Conservation (phyloP, 2,797 vertebrate species). For the Mormyrus hasselquistii region DNA sequence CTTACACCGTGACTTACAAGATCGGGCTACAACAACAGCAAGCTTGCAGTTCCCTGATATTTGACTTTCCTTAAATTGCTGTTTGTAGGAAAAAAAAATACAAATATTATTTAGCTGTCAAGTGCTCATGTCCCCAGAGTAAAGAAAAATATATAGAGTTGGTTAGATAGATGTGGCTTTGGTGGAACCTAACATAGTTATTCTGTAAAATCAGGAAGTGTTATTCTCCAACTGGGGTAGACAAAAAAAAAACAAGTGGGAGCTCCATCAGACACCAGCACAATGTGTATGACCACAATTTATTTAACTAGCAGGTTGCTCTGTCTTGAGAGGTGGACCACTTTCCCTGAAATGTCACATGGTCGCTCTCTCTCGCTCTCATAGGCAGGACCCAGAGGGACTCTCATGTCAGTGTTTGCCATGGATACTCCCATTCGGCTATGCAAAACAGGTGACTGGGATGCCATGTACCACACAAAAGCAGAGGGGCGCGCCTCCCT, state of each 20-base stretch:
- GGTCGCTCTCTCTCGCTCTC: constrained; percentile 22
- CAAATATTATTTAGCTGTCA: neutral
- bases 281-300: constrained; percentile 24
- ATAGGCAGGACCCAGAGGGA: constrained; percentile 47
- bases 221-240: neutral
- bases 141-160: neutral
- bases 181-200: neutral
- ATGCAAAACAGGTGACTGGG: constrained; percentile 68
- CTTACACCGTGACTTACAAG: constrained; percentile 25
- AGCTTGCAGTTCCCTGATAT: constrained; percentile 5
- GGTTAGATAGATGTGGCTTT: constrained; percentile 10
- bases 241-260: constrained; percentile 2
- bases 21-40: neutral
- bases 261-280: constrained; percentile 20
- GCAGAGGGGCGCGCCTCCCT: constrained; percentile 55
- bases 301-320: constrained; percentile 26
- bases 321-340: constrained; percentile 5
- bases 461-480: constrained; percentile 63
- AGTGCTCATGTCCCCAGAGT: neutral
- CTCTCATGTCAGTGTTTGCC: constrained; percentile 42
- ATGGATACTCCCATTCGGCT: constrained; percentile 47
- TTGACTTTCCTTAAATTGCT: neutral
- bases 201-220: neutral
- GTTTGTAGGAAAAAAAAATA: neutral
- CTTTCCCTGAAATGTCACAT: constrained; percentile 26